phyloP scores from a whole-genome alignment of 2,797 vertebrate genomes.

The Paguma larvata region DNA sequence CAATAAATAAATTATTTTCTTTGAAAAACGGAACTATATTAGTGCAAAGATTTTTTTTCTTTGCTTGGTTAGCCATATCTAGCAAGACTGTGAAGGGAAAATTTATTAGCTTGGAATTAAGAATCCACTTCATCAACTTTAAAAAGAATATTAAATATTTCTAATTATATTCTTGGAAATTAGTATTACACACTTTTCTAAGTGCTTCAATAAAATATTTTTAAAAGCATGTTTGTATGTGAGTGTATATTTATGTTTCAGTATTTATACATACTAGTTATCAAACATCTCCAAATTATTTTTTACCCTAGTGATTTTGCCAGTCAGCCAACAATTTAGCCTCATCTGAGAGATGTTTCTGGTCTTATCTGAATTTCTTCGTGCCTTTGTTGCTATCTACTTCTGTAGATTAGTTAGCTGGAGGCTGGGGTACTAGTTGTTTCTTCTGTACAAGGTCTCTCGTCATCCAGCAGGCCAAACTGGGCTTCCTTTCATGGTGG shows the following conservation, averaged over 20 bases:
- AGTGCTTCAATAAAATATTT: neutral
- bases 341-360: neutral
- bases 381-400: neutral
- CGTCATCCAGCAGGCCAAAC: neutral
- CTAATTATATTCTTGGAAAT: neutral
- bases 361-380: neutral
- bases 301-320: neutral
- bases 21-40: neutral
- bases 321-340: neutral
- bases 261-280: neutral
- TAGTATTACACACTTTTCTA: neutral
- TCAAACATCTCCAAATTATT: neutral
- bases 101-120: neutral
- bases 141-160: constrained; percentile 26
- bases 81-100: neutral
- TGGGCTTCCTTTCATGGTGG: neutral
- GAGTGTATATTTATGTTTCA: neutral
- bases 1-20: neutral
- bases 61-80: neutral
- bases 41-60: neutral
- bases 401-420: neutral
- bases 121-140: neutral
- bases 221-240: neutral
- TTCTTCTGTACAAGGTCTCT: neutral
- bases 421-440: neutral